These are phyloP conservation scores for Neoseiulus cucumeris DNA, from an alignment of 1,140 invertebrate species.

Conservation along the genomic window DNA sequence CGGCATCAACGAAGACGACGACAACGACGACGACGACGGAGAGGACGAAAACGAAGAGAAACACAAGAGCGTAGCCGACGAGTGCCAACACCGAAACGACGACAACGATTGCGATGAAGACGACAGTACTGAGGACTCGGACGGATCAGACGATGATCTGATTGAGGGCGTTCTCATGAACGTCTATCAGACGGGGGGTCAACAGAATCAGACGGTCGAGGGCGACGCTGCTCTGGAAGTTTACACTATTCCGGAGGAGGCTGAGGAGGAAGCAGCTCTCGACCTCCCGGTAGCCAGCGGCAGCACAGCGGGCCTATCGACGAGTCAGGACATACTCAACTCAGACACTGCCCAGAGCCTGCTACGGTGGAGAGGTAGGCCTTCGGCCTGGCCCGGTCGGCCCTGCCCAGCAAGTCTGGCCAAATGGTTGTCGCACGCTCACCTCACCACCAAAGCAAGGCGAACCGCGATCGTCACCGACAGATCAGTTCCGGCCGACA, in stretches of 20 bases:
- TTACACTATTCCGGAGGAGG: slow-evolving; percentile 8
- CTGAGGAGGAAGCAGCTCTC: not conserved
- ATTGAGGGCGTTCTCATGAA: not conserved
- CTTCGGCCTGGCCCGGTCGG: not conserved
- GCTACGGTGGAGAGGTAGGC: slow-evolving; percentile 11
- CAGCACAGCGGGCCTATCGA: not conserved
- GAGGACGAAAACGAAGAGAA: not conserved
- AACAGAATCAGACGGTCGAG: not conserved
- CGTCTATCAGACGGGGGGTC: not conserved
- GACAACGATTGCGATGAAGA: not conserved
- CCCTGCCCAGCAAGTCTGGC: too few relatives aligned
- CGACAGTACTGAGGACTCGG: not conserved
- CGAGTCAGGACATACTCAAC: slow-evolving; percentile 2
- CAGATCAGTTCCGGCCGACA: not conserved
- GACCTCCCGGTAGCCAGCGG: not conserved
- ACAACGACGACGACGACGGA: not conserved
- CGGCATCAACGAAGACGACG: not conserved
- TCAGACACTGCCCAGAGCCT: slow-evolving; percentile 9
- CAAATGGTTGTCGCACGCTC: not conserved
- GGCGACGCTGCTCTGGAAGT: slow-evolving; percentile 4
- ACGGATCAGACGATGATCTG: not conserved
- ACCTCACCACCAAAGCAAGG: slow-evolving; percentile 10
- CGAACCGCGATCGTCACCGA: slow-evolving; percentile 4
- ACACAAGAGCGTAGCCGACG: not conserved
- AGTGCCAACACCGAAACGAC: not conserved